These are phyloP conservation scores for Drosophila seguyi DNA, from an alignment of 1,140 invertebrate species.

Conservation along the genomic window DNA sequence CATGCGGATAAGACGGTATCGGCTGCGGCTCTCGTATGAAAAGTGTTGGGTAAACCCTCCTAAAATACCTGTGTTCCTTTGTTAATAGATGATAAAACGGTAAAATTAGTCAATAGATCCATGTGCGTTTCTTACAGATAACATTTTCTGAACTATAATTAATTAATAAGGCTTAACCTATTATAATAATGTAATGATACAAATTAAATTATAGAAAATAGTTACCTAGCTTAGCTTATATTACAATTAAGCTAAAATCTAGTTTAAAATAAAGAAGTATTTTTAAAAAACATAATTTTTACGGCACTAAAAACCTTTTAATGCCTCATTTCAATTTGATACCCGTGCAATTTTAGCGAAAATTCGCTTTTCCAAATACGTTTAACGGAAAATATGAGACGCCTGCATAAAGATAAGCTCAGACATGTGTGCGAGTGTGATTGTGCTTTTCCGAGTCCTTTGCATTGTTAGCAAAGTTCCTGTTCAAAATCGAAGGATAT, in stretches of 20 bases:
- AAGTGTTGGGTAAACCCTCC: slow-evolving; percentile 12
- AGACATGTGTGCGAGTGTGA: slow-evolving; percentile 9
- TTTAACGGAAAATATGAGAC: slow-evolving; percentile 55
- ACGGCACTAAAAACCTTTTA: neutral
- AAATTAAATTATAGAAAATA: neutral
- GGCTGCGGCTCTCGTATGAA: neutral
- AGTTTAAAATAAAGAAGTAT: neutral
- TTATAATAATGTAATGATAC: neutral
- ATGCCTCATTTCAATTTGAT: neutral
- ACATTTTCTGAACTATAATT: neutral
- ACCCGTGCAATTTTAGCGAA: slow-evolving; percentile 34
- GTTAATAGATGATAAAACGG: neutral
- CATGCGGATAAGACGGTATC: slow-evolving; percentile 28
- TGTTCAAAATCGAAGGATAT: slow-evolving; percentile 6
- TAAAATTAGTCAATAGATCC: neutral
- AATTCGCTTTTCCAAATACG: slow-evolving; percentile 47
- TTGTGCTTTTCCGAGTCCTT: slow-evolving; percentile 41
- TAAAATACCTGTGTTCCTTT: neutral
- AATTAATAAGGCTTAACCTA: too few relatives aligned
- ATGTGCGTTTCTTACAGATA: neutral
- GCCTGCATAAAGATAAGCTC: slow-evolving; percentile 36
- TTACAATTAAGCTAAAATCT: too few relatives aligned
- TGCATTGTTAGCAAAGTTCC: slow-evolving; percentile 48
- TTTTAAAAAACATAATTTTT: too few relatives aligned
- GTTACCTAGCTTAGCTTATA: too few relatives aligned